Evolutionary conservation across 2,797 vertebrate species (phyloP), one percentile per base, ranked within the genome.

Genomic region (Ambastaia sidthimunki): DNA sequence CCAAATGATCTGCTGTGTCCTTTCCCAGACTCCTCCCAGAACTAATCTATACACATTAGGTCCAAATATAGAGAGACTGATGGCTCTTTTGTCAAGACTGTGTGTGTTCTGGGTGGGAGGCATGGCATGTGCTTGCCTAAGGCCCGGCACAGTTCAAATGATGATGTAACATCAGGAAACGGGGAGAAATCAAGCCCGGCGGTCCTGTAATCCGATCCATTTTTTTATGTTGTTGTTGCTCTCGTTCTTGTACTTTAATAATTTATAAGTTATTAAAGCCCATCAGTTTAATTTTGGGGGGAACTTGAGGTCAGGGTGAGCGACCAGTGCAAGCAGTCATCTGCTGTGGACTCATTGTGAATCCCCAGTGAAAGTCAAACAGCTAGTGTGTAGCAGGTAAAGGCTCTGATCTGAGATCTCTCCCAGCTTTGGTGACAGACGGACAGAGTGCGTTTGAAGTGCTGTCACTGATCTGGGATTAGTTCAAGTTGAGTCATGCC

Each of bases 141-240:
- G 89, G 85, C 88, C 86, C 83, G 80, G 86, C 88, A 74, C 84
- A 86, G 84, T 87, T 83, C 85, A 87, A 86, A 82, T 82, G 73
- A 87, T 94, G 93, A 94, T 92, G 93, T 92, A 93, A 93, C 90
- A 50, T 85, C 13, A 80, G 84, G 77, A 76, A 92, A 92, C 89
- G 15, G 62, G 81, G 82, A 83, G 76, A 69, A 81, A 85, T 78
- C 88, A 84, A 83, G 89, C 79, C 83, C 69, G 85, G 89, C 88
- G 89, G 91, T 88, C 90, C 74, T 72, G 91, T 92, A 92, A 92
- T 92, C 88, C 82, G 84, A 92, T 91, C 83, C 85, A 83, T 87
- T 72, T 54, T 80, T 44, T 70, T 71, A 18, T 71, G 41, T 76
- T 67, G 48, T 37, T 71, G 18, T 70, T 74, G 48, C 55, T 52